phyloP scores from a whole-genome alignment of 1,140 invertebrate genomes.

The silkworm (Bombyx mori) region ASM3026992v2 NC_085127.1:4953501-4954000 shows the following conservation, averaged over 20 bases:
- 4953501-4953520: slow-evolving; percentile 19
- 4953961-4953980: background rate
- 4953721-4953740: slow-evolving; percentile 45
- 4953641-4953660: slow-evolving; percentile 15
- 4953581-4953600: slow-evolving; percentile 12
- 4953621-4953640: slow-evolving; percentile 4
- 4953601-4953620: slow-evolving; percentile 9
- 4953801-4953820: slow-evolving; percentile 42
- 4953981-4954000: slow-evolving; percentile 8
- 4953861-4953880: slow-evolving; percentile 40
- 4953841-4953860: slow-evolving; percentile 41
- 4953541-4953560: slow-evolving; percentile 6
- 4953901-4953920: slow-evolving; percentile 39
- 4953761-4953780: slow-evolving; percentile 45
- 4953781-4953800: slow-evolving; percentile 42
- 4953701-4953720: background rate
- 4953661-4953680: background rate
- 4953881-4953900: slow-evolving; percentile 62
- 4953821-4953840: slow-evolving; percentile 54
- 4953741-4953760: slow-evolving; percentile 58
- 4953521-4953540: too few species aligned
- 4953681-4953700: too few species aligned
- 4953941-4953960: background rate
- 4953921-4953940: slow-evolving; percentile 5
- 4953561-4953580: slow-evolving; percentile 13